A percentile compares a stretch with the other conserved stretches of the same genome.
phyloP scores from a whole-genome alignment of 2,797 vertebrate species.

The Spheniscus humboldti region DNA sequence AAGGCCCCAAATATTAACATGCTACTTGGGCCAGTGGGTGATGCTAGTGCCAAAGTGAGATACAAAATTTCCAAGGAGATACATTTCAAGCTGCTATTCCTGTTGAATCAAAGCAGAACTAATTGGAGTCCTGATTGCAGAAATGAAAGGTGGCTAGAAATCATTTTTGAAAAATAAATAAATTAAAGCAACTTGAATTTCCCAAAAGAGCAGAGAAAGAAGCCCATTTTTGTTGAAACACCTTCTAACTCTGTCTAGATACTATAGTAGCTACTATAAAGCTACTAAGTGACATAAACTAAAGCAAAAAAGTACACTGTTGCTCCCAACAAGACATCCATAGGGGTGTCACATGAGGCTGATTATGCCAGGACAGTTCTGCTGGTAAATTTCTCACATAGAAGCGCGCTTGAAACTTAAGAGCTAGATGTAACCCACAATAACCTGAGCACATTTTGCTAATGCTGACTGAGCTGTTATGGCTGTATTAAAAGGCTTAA shows the following conservation, averaged over 20 bases:
- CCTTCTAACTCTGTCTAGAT: not conserved
- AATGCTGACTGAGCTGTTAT: not conserved
- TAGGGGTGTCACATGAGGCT: not conserved
- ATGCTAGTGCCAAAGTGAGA: not conserved
- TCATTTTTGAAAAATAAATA: not conserved
- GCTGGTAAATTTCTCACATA: not conserved
- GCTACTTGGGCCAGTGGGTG: not conserved
- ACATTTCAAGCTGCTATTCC: not conserved
- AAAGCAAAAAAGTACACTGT: not conserved
- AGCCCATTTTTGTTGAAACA: not conserved
- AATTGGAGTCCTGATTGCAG: not conserved
- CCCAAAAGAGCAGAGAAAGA: not conserved
- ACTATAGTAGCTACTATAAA: not conserved
- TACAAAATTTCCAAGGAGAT: not conserved
- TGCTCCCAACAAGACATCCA: not conserved
- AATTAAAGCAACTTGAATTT: not conserved
- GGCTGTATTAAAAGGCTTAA: not conserved
- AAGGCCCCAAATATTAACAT: not conserved
- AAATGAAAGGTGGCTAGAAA: not conserved
- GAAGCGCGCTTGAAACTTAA: rapidly evolving
- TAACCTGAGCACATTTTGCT: not conserved
- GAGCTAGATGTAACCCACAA: not conserved
- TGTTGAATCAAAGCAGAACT: not conserved
- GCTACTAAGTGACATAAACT: not conserved
- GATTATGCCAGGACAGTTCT: not conserved